These are phyloP conservation scores for Sardina pilchardus DNA, from an alignment of 2,113 vertebrate genomes.

Conservation along the genomic window DNA sequence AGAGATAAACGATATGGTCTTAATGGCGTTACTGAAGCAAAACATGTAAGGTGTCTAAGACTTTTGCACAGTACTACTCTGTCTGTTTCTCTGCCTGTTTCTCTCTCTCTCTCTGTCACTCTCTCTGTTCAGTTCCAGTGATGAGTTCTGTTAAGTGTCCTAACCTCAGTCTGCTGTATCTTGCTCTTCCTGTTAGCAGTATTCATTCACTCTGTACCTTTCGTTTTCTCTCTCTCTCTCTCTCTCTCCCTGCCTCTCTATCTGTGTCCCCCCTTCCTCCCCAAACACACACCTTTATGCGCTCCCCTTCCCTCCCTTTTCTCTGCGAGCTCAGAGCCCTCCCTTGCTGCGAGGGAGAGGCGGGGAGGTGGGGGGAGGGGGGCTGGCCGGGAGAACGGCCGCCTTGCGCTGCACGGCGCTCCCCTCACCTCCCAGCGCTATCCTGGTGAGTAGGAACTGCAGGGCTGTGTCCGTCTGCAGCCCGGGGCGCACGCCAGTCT, in stretches of 20 bases:
- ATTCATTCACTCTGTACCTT: slow-evolving; percentile 73
- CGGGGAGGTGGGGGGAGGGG: slow-evolving; percentile 79
- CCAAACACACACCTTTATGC: slow-evolving; percentile 18
- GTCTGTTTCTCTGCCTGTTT: slow-evolving; percentile 22
- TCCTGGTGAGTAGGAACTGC: slow-evolving; percentile 77
- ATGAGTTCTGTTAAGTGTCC: slow-evolving; percentile 42
- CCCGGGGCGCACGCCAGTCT: not conserved
- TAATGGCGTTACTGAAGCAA: no score
- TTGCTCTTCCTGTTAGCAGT: slow-evolving; percentile 67
- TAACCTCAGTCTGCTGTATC: slow-evolving; percentile 66
- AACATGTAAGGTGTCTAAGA: no score
- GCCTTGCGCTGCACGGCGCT: slow-evolving; percentile 78
- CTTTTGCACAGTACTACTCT: no score
- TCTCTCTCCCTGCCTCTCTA: slow-evolving; percentile 55
- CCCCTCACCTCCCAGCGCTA: slow-evolving; percentile 80
- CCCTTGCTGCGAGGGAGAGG: slow-evolving; percentile 79
- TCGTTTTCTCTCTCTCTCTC: slow-evolving; percentile 67
- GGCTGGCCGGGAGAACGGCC: slow-evolving; percentile 73
- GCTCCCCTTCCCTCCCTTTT: slow-evolving; percentile 58
- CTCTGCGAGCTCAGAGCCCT: slow-evolving; percentile 77
- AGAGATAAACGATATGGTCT: no score
- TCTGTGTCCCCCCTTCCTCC: slow-evolving; percentile 54
- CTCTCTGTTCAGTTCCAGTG: slow-evolving; percentile 13
- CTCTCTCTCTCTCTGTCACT: not conserved
- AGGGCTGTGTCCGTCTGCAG: slow-evolving; percentile 56